These are phyloP conservation scores for Lissocephala sabroskyi DNA, from an alignment of 2,888 invertebrate genomes.

Conservation along the genomic window DNA sequence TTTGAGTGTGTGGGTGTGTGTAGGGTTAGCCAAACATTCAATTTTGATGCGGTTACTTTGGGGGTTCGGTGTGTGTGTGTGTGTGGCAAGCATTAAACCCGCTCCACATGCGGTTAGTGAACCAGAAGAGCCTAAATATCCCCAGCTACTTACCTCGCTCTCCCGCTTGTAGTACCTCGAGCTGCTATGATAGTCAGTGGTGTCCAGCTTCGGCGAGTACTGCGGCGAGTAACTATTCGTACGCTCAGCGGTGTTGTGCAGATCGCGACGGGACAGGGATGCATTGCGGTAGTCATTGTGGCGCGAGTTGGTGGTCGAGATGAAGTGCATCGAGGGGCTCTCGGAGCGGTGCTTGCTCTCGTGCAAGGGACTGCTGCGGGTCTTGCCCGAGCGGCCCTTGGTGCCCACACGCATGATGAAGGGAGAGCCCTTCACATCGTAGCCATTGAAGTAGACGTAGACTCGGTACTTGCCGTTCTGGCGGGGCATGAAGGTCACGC, in stretches of 20 bases:
- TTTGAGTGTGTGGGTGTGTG: conserved; percentile 33
- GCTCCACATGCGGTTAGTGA: conserved; percentile 25
- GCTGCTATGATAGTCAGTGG: conserved; percentile 67
- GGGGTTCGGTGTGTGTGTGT: conserved; percentile 21
- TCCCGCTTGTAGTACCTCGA: conserved; percentile 71
- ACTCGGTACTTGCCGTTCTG: conserved; percentile 86
- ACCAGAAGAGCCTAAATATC: not conserved
- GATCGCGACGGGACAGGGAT: conserved; percentile 57
- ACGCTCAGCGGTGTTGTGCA: conserved; percentile 55
- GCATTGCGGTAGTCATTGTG: conserved; percentile 70
- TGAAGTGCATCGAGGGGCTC: conserved; percentile 72
- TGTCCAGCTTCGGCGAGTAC: conserved; percentile 69
- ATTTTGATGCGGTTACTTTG: too few species aligned
- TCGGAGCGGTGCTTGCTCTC: conserved; percentile 73
- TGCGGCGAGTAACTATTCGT: conserved; percentile 72
- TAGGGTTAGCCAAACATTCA: conserved; percentile 40
- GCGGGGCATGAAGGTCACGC: conserved; percentile 85
- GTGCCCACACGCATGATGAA: conserved; percentile 90
- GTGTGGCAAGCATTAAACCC: conserved; percentile 32
- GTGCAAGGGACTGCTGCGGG: conserved; percentile 75
- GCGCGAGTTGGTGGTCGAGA: conserved; percentile 64
- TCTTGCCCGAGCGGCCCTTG: conserved; percentile 75
- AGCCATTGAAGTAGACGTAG: conserved; percentile 95
- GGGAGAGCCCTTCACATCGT: conserved; percentile 87
- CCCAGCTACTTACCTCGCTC: conserved; percentile 69